Evolutionary conservation across 2,797 vertebrate genomes (phyloP), one percentile per base, ranked within the genome.

Genomic region (Pagetopsis macropterus): DNA sequence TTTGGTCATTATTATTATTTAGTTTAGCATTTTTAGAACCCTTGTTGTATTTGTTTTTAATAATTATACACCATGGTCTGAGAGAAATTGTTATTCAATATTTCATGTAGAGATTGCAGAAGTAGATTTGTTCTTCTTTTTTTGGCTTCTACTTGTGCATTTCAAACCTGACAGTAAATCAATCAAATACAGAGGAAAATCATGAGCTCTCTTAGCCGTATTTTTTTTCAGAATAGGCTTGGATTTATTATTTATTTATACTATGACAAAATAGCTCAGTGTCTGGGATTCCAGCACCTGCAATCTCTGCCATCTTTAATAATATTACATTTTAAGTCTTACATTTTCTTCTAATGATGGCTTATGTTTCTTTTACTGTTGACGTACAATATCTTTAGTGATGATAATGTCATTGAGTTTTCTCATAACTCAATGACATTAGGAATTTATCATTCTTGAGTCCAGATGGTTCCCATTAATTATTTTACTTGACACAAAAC

Each of bases 221-320:
- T 12, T n/a, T 79, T 72, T 37, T 16, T 72, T 75, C 60, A 72
- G 41, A 75, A 72, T 43, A 68, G 57, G 41, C 56, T 27, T 75
- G 64, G 76, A 54, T 5, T 27, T 27, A 5, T 27, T 27, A 27
- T 66, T 66, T 55, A 88, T 87, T 82, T 80, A 44, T 13, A 56
- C 15, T 76, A 40, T 44, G 46, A 68, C 59, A 79, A 56, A 78
- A 71, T 48, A 79, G 48, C 66, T 33, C 52, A 68, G 81, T 48
- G 59, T 44, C 51, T 66, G 23, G 65, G 62, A 44, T 45, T 83
- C 14, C 31, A 45, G 58, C 14, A 21, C 11, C 49, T 65, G 19
- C 54, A 69, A 60, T 49, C 4, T 52, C 55, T 50, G 4, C 19
- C 50, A 17, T 23, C 9, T 14, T 37, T 11, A 75, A 52, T 69